Evolutionary conservation across 2,113 vertebrate genomes (phyloP), one percentile per base, ranked within the genome.

Genomic region (Pterocles gutturalis): DNA sequence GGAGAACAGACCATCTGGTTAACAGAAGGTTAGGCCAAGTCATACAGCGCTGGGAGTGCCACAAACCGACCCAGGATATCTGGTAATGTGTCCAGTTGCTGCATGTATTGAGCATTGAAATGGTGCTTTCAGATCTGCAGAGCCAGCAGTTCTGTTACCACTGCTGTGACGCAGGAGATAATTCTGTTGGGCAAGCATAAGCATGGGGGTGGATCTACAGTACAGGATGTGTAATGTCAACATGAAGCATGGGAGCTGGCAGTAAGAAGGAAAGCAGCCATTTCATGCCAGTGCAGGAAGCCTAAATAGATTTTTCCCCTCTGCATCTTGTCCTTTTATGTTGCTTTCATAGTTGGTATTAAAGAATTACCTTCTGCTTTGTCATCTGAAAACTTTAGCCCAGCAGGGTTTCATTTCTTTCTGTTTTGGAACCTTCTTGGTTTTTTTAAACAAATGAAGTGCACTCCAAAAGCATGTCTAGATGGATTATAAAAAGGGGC

Each of bases 91-190:
- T 98, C 98, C 98, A 98, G 96, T 98, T 94, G 96, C 97, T 97
- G 96, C 57, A 48, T 61, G 92, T 77, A 95, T 94, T 82, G 89
- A 95, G 98, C 94, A 18, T 83, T 98, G 99, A 99, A 99, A 99
- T 98, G 98, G 98, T 99, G 98, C 98, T 98, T 98, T 98, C 73
- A 87, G 97, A 98, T 98, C 97, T 99, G 98, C 98, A 97, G 97
- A 98, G 98, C 97, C 97, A 98, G 99, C 98, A 97, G 97, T 98
- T 98, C 99, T 98, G 98, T 97, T 98, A 98, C 98, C 98, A 99
- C 99, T 98, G 98, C 99, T 99, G 98, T 99, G 99, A 99, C 99
- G 98, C 98, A 99, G 99, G 98, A 99, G 99, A 99, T 99, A 99
- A 99, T 99, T 99, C 99, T 99, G 99, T 99, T 99, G 98, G 98